These are phyloP conservation scores for Micropterix aruncella DNA, from an alignment of 2,888 invertebrate genomes.

Conservation along the genomic window DNA sequence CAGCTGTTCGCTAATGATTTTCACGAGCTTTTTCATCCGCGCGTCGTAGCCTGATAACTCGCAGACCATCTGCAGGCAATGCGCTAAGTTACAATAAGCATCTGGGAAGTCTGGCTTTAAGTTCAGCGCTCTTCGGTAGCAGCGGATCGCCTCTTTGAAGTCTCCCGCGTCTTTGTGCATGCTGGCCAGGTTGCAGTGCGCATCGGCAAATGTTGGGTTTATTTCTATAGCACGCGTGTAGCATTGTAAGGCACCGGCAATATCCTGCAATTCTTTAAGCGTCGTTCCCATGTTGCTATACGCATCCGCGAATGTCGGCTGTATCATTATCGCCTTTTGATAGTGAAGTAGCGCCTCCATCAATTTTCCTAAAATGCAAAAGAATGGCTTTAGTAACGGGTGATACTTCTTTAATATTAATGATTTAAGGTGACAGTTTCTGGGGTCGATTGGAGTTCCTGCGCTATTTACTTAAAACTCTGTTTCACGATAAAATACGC, in stretches of 20 bases:
- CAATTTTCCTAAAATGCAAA: constrained; percentile 47
- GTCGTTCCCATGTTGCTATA: constrained; percentile 95
- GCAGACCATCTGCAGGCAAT: constrained; percentile 86
- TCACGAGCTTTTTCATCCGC: constrained; percentile 75
- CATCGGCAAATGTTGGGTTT: constrained; percentile 90
- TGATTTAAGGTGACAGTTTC: too few relatives aligned
- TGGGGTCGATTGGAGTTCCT: too few relatives aligned
- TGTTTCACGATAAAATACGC: too few relatives aligned
- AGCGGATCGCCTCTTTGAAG: constrained; percentile 88
- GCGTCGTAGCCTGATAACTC: constrained; percentile 87
- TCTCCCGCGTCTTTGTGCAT: constrained; percentile 92
- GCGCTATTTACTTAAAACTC: too few relatives aligned
- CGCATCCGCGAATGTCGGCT: constrained; percentile 89
- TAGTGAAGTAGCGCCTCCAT: constrained; percentile 85
- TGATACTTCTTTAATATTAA: too few relatives aligned
- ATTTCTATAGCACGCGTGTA: constrained; percentile 88
- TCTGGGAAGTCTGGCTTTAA: constrained; percentile 89
- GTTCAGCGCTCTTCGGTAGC: constrained; percentile 79
- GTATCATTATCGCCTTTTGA: constrained; percentile 85
- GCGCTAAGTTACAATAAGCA: constrained; percentile 87
- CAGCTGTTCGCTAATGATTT: constrained; percentile 81
- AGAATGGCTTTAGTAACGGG: too few relatives aligned
- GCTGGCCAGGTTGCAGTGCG: constrained; percentile 85
- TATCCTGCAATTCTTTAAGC: constrained; percentile 86
- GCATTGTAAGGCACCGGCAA: constrained; percentile 79